Conservation (phyloP, 92 coral and sea anemone genomes). For the Porites cylindrica region DNA sequence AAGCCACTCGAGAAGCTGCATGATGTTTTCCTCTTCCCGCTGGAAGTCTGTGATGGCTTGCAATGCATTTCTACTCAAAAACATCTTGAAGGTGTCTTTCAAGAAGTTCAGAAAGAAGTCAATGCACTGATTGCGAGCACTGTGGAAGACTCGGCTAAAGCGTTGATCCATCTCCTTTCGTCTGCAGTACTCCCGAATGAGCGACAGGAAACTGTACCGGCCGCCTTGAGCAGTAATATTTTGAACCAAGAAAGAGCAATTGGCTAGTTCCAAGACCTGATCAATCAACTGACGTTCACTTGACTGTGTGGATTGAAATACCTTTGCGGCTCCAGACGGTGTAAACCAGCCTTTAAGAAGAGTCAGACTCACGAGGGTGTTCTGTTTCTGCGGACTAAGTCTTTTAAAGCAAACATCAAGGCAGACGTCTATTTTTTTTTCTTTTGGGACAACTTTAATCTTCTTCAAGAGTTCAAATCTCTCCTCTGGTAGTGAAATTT, state of each 20-base stretch:
- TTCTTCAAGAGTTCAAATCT: background rate
- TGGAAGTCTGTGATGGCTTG: slow-evolving; percentile 36
- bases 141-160: slow-evolving; percentile 8
- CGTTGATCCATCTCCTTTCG: slow-evolving; percentile 4
- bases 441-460: background rate
- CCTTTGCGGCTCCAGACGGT: background rate
- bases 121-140: slow-evolving; percentile 45
- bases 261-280: slow-evolving; percentile 13
- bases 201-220: background rate
- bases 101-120: slow-evolving; percentile 34
- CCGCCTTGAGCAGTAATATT: background rate
- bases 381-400: background rate
- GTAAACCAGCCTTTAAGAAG: slow-evolving; percentile 8
- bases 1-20: slow-evolving; percentile 43
- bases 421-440: background rate
- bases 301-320: background rate
- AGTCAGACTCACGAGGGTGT: background rate
- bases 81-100: slow-evolving; percentile 36
- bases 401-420: slow-evolving; percentile 35
- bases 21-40: slow-evolving; percentile 46
- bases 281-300: slow-evolving; percentile 28
- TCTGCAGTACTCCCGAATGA: slow-evolving; percentile 47
- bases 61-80: slow-evolving; percentile 45
- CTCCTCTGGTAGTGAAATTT: background rate
- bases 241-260: slow-evolving; percentile 11